Conservation (phyloP, 2,888 invertebrate genomes). For the Tortrix viridana region DNA sequence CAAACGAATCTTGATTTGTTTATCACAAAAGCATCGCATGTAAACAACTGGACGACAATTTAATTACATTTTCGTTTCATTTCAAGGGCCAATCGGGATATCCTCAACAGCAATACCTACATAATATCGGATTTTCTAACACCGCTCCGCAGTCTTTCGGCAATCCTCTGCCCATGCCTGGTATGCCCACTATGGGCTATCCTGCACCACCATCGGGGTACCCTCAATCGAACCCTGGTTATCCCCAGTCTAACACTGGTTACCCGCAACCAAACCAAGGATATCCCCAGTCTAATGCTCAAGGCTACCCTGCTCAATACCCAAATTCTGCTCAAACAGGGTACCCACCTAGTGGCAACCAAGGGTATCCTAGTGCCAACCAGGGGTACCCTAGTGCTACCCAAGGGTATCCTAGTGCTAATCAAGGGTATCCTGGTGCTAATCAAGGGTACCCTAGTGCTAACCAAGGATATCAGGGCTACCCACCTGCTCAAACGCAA, state of each 20-base stretch:
- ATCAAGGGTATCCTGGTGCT: constrained; percentile 24
- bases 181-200: constrained; percentile 72
- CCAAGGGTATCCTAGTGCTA: constrained; percentile 32
- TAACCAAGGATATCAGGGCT: constrained; percentile 55
- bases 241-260: constrained; percentile 49
- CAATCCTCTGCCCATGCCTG: constrained; percentile 77
- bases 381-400: constrained; percentile 39
- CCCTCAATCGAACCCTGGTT: constrained; percentile 56
- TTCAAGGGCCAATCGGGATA: constrained; percentile 83
- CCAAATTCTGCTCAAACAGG: constrained; percentile 43
- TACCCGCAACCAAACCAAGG: constrained; percentile 47
- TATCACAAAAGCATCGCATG: constrained; percentile 58
- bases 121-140: constrained; percentile 79
- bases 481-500: constrained; percentile 44
- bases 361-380: constrained; percentile 16
- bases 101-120: constrained; percentile 76
- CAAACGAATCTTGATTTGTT: constrained; percentile 60
- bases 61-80: constrained; percentile 55
- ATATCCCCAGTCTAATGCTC: constrained; percentile 45
- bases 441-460: constrained; percentile 45
- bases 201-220: constrained; percentile 66
- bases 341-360: constrained; percentile 43
- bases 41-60: constrained; percentile 28
- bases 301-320: constrained; percentile 41
- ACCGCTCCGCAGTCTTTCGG: constrained; percentile 79